Base-by-base conservation (phyloP, 2,888 invertebrate species). In the Parthenolecanium corni region DNA sequence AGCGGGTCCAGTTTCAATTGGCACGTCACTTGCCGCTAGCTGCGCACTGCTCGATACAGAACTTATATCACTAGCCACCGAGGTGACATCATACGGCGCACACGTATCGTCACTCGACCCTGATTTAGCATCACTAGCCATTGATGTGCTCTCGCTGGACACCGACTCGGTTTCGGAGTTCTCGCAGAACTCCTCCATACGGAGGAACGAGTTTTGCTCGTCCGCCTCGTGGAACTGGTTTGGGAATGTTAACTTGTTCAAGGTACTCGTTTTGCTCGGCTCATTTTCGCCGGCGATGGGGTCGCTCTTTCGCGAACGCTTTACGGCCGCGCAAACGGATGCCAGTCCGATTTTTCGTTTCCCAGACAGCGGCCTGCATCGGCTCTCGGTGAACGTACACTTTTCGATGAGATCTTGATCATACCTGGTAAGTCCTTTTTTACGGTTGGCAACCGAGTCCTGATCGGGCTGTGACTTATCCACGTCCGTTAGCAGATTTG, bases 351-450 rank as follows among this genome's bases (percentile, higher is more conserved):
- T 38, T 51, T 61, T 61, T 21, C 61, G 61, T 61, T 61, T 61
- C 36, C 61, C 61, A 21, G 61, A 24, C 20, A 61, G n/a, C 9
- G 61, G 61, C 49, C 61, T 31, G 47, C 61, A 61, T 18, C 61
- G 49, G 40, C 38, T 61, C 36, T 61, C 51, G 21, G 61, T 61
- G 16, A 61, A 49, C 9, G 61, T 61, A 11, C 61, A 61, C 23
- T 61, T 61, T 40, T 61, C 51, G 23, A 61, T 61, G 12, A 61
- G 40, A 49, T 61, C 61, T 40, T 61, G 61, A 40, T 61, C 61
- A 51, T 61, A 61, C 38, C 51, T 61, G 14, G 61, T 61, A 1
- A 61, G 40, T 5, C 61, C 51, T 61, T 61, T 61, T 36, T 61
- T 61, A 51, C 49, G 61, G 14, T 47, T 61, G 20, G 21, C 38